These are phyloP conservation scores for Phyllotreta cruciferae DNA, from an alignment of 2,888 invertebrate genomes.

Conservation along the genomic window DNA sequence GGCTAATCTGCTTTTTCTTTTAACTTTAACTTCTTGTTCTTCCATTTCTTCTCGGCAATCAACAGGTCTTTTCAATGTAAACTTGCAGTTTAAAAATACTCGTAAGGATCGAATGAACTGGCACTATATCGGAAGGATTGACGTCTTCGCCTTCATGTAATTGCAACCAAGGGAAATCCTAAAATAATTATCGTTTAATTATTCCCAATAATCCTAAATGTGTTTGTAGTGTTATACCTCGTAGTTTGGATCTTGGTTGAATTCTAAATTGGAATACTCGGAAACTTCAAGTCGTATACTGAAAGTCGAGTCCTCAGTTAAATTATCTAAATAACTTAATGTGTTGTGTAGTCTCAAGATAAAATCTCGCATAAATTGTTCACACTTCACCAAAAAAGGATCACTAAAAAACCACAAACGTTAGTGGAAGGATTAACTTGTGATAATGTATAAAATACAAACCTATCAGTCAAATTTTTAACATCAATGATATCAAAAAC, in stretches of 20 bases:
- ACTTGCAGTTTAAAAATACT: conserved; percentile 57
- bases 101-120: conserved; percentile 59
- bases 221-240: conserved; percentile 49
- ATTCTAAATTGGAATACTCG: conserved; percentile 65
- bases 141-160: conserved; percentile 48
- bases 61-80: conserved; percentile 51
- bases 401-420: conserved; percentile 56
- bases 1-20: conserved; percentile 50
- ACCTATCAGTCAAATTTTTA: conserved; percentile 38
- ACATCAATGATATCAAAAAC: conserved; percentile 59
- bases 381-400: conserved; percentile 68
- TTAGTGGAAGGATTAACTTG: not conserved
- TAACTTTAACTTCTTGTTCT: conserved; percentile 33
- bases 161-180: conserved; percentile 63
- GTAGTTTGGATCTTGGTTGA: conserved; percentile 64
- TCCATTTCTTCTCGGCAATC: conserved; percentile 35
- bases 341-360: conserved; percentile 66
- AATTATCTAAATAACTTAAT: conserved; percentile 60
- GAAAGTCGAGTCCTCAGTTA: conserved; percentile 67
- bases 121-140: conserved; percentile 57
- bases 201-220: not conserved
- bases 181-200: conserved; percentile 26
- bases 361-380: conserved; percentile 68
- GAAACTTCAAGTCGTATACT: conserved; percentile 68
- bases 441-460: conserved; percentile 2